These are phyloP conservation scores for Pararge aegeria DNA, from an alignment of 1,140 invertebrate genomes.

Conservation along the genomic window DNA sequence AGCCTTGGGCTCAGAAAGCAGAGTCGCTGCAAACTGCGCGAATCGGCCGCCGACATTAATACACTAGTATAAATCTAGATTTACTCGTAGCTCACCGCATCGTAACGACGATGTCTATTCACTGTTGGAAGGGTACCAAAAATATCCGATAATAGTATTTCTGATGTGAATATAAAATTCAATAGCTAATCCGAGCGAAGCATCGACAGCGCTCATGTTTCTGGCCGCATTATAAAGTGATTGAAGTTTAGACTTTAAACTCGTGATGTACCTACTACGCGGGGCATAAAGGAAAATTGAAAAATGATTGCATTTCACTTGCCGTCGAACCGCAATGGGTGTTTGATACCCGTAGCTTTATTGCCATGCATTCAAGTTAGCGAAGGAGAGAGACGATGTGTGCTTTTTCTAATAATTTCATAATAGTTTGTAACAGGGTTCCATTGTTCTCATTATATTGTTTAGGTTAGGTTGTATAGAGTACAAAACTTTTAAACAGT, in stretches of 20 bases:
- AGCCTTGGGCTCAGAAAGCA: too few species aligned
- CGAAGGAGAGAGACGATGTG: background rate
- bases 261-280: constrained; percentile 3
- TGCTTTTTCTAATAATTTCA: too few species aligned
- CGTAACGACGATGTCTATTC: background rate
- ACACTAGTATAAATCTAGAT: too few species aligned
- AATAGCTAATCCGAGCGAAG: background rate
- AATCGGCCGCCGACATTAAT: too few species aligned
- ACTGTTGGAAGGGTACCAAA: too few species aligned
- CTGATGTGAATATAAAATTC: constrained; percentile 10
- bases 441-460: too few species aligned
- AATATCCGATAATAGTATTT: background rate
- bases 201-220: constrained; percentile 10
- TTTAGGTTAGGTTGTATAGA: too few species aligned
- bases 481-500: too few species aligned
- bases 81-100: too few species aligned
- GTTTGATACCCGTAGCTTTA: background rate
- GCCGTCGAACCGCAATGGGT: background rate
- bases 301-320: constrained; percentile 18
- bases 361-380: background rate
- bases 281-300: constrained; percentile 13
- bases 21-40: too few species aligned
- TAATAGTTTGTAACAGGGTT: too few species aligned
- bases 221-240: constrained; percentile 11
- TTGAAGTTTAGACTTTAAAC: constrained; percentile 20